Base-by-base conservation (phyloP, 1,140 invertebrate species). In the Drosophila pseudoananassae region DNA sequence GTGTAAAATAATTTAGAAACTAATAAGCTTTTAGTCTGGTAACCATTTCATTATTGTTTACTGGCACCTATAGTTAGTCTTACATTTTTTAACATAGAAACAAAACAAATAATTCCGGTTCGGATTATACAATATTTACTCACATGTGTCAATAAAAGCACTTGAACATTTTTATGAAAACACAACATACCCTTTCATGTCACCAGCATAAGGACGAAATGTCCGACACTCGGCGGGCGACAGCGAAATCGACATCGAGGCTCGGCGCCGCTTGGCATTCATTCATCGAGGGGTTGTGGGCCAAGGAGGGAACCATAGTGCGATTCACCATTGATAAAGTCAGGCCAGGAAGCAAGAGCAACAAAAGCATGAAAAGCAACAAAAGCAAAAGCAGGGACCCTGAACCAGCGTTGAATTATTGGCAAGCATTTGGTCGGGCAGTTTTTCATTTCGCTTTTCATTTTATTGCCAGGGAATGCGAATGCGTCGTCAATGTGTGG, bases 301-400 rank as follows among this genome's bases (percentile, higher is more conserved):
- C 31, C 15, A 17, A 46, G 23, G 20, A 4, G 49, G 27, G 50
- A 14, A 33, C 50, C 31, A 36, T 10, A 56, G 20, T 31, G 46
- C 54, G 59, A 66, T 79, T 85, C 50, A 40, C 55, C 78, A 87
- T 87, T 87, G 81, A 87, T 87, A 85, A 84, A 87, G 82, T 87
- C 76, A 55, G 56, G 49, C 31, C 47, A 31, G 60, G 59, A 52
- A 14, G 63, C 8, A 56, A 23, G 38, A 38, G 60, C 54, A 52
- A 14, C 56, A 47, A 29, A 36, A 33, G 10, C 36, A n/a, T 7
- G 4, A 15, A 43, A 17, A 43, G 14, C 40, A 43, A 14, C 12
- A 40, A 5, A 8, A 40, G 38, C 38, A 4, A 12, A 4, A 4
- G 36, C 36, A 10, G 36, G 10, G 29, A 36, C 57, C 51, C 38